These are phyloP conservation scores for Bhutanitis thaidina DNA, from an alignment of 2,888 invertebrate species.

Conservation along the genomic window DNA sequence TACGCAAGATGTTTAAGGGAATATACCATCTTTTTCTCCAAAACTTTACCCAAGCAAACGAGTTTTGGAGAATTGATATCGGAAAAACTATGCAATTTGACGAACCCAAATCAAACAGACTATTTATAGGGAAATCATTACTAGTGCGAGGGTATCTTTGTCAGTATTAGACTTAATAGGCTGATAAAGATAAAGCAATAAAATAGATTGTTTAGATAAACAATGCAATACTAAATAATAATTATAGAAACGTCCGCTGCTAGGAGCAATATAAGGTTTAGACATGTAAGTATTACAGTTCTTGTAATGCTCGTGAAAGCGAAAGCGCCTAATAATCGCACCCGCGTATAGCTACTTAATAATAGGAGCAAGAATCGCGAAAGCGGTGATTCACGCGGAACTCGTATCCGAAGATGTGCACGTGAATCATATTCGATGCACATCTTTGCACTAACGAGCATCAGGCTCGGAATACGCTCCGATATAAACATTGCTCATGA, in stretches of 20 bases:
- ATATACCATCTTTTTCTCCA: too few species aligned
- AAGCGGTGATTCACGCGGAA: constrained; percentile 64
- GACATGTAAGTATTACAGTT: neutral
- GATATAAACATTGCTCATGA: constrained; percentile 23
- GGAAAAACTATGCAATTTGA: too few species aligned
- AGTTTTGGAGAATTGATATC: too few species aligned
- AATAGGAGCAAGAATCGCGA: constrained; percentile 44
- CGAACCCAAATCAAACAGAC: too few species aligned
- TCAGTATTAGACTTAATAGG: too few species aligned
- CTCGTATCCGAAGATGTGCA: constrained; percentile 31
- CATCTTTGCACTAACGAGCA: constrained; percentile 27
- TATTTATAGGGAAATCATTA: too few species aligned
- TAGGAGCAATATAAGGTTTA: neutral
- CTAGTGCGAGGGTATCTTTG: too few species aligned
- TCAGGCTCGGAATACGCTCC: constrained; percentile 4
- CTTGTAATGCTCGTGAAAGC: constrained; percentile 25
- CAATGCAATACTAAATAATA: too few species aligned
- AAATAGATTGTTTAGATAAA: too few species aligned
- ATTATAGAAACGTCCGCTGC: constrained; percentile 9
- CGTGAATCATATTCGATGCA: constrained; percentile 30
- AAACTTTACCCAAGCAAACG: too few species aligned
- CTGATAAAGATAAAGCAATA: too few species aligned
- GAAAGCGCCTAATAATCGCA: constrained; percentile 29
- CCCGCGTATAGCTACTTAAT: constrained; percentile 21
- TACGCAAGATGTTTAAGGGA: too few species aligned